These are phyloP conservation scores for Caracal caracal DNA, from an alignment of 2,113 vertebrate species.

Conservation along the genomic window DNA sequence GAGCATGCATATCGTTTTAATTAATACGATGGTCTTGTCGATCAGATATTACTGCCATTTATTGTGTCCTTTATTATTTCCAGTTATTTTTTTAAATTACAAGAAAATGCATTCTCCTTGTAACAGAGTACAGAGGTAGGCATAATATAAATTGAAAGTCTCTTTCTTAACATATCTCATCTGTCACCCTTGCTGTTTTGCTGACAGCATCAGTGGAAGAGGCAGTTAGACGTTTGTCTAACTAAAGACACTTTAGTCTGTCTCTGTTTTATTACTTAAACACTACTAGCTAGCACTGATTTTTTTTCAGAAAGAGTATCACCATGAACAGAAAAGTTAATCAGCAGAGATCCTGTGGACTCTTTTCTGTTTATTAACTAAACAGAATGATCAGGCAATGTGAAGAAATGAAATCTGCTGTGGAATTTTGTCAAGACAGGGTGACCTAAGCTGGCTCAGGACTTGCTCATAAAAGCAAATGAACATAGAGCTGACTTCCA, in stretches of 20 bases:
- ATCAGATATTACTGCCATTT: neutral
- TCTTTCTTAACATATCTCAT: neutral
- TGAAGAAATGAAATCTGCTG: neutral
- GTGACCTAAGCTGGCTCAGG: neutral
- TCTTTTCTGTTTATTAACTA: neutral
- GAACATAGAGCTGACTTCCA: neutral
- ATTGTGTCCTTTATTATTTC: neutral
- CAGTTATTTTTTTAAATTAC: constrained; percentile 1
- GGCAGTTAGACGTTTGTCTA: neutral
- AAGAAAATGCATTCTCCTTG: neutral
- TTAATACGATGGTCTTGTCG: neutral
- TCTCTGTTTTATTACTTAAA: constrained; percentile 19
- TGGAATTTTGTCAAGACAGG: neutral
- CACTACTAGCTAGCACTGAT: neutral
- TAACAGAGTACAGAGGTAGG: neutral
- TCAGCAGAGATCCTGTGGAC: neutral
- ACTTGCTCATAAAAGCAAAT: neutral
- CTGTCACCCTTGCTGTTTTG: neutral
- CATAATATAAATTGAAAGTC: neutral
- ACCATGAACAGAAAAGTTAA: neutral
- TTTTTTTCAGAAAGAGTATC: neutral
- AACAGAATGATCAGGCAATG: neutral
- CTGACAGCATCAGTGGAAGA: neutral
- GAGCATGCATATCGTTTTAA: neutral
- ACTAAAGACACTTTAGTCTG: neutral